phyloP scores from a whole-genome alignment of 2,888 invertebrate genomes.

The Seira musarum region DNA sequence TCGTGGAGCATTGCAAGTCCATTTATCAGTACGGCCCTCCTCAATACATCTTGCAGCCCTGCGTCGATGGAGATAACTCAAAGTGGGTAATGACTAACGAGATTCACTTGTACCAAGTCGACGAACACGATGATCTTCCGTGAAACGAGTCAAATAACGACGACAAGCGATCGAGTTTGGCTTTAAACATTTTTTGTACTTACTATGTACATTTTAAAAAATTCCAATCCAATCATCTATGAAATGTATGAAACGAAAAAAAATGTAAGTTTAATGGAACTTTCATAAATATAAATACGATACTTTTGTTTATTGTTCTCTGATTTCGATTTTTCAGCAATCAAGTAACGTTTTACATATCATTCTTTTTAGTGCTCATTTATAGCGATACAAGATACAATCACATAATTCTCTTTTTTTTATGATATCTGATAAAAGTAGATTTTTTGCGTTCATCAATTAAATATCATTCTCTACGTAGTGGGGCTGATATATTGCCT shows the following conservation, averaged over 20 bases:
- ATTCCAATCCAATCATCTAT: too few relatives aligned
- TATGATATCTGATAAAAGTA: background rate
- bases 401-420: background rate
- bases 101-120: background rate
- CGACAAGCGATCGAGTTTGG: background rate
- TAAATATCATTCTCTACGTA: background rate
- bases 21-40: slow-evolving; percentile 14
- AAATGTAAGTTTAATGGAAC: too few relatives aligned
- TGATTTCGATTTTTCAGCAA: background rate
- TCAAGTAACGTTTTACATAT: background rate
- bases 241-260: too few relatives aligned
- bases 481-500: background rate
- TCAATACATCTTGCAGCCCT: slow-evolving; percentile 24
- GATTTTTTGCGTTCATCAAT: background rate
- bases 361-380: background rate
- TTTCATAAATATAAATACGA: background rate
- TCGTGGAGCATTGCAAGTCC: slow-evolving; percentile 21
- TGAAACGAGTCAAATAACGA: background rate
- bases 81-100: slow-evolving; percentile 1
- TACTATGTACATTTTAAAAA: too few relatives aligned
- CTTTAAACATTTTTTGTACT: too few relatives aligned
- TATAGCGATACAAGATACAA: background rate
- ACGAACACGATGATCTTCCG: background rate
- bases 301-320: background rate
- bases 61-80: slow-evolving; percentile 17